Conservation (phyloP, 2,113 vertebrate species). For the Pampusana beccarii region DNA sequence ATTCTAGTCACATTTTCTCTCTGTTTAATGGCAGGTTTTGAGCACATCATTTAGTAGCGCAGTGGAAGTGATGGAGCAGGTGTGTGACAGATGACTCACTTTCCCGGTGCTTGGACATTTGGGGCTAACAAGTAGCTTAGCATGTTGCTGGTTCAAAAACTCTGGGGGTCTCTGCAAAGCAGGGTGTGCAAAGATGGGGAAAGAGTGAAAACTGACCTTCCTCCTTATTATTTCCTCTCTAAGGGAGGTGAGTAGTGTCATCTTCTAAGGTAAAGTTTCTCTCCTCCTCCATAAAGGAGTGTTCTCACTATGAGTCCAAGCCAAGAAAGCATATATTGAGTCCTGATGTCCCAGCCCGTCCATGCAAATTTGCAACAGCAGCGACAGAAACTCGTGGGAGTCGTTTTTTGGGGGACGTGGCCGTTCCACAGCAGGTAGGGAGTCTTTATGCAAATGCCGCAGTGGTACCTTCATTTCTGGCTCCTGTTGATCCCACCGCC, state of each 20-base stretch:
- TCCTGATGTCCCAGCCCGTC: not conserved
- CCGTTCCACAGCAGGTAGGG: constrained; percentile 13
- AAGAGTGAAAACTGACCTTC: not conserved
- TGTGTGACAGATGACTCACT: constrained; percentile 8
- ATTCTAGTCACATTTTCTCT: constrained; percentile 44
- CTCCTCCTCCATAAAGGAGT: not conserved
- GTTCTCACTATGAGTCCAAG: not conserved
- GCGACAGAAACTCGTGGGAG: constrained; percentile 4
- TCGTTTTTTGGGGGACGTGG: not conserved
- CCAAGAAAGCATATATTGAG: not conserved
- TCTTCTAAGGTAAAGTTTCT: constrained; percentile 18
- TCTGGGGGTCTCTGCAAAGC: not conserved
- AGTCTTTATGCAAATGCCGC: constrained; percentile 41
- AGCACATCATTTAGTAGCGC: constrained; percentile 30
- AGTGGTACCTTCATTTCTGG: constrained; percentile 26
- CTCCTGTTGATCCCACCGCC: constrained; percentile 50
- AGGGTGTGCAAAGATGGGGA: not conserved
- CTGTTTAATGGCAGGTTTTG: constrained; percentile 35
- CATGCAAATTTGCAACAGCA: not conserved
- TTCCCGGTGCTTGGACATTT: not conserved
- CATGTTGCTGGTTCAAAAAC: not conserved
- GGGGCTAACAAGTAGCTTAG: constrained; percentile 23
- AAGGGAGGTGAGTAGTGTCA: not conserved
- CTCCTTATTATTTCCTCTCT: not conserved
- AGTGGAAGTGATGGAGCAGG: constrained; percentile 35